Evolutionary conservation across 2,888 invertebrate species (phyloP).

Genomic region (Xestia xanthographa): DNA sequence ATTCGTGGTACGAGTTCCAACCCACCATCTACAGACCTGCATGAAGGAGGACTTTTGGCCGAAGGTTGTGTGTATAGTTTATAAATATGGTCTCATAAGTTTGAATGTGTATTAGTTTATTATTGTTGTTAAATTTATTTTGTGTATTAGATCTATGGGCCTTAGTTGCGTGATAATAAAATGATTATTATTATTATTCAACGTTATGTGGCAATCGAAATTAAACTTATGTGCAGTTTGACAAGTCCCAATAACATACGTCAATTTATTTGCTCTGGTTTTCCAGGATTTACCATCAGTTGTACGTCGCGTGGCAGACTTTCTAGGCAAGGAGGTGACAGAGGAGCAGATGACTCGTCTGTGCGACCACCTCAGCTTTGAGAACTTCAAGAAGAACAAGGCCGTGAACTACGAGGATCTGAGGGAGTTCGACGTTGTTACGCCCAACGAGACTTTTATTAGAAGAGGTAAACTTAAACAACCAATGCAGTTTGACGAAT

Average conservation of each 20-base stretch:
- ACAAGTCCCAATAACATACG: too few relatives aligned
- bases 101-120: too few relatives aligned
- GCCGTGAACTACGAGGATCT: constrained; percentile 75
- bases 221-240: too few relatives aligned
- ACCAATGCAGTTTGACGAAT: background rate
- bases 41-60: too few relatives aligned
- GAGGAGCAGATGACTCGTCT: constrained; percentile 89
- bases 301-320: constrained; percentile 89
- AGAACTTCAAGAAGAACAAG: constrained; percentile 94
- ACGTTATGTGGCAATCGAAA: background rate
- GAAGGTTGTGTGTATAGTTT: too few relatives aligned
- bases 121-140: too few relatives aligned
- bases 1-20: too few relatives aligned
- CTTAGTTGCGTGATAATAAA: too few relatives aligned
- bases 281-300: constrained; percentile 69
- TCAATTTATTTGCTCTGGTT: too few relatives aligned
- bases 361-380: constrained; percentile 92
- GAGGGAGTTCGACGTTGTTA: constrained; percentile 34
- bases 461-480: constrained; percentile 63
- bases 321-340: constrained; percentile 88
- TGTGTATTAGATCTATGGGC: too few relatives aligned
- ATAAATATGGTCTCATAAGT: too few relatives aligned
- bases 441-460: constrained; percentile 59
- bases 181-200: background rate
- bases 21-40: too few relatives aligned